Evolutionary conservation across 2,797 vertebrate genomes (phyloP).

Genomic region (Urophycis tenuis): DNA sequence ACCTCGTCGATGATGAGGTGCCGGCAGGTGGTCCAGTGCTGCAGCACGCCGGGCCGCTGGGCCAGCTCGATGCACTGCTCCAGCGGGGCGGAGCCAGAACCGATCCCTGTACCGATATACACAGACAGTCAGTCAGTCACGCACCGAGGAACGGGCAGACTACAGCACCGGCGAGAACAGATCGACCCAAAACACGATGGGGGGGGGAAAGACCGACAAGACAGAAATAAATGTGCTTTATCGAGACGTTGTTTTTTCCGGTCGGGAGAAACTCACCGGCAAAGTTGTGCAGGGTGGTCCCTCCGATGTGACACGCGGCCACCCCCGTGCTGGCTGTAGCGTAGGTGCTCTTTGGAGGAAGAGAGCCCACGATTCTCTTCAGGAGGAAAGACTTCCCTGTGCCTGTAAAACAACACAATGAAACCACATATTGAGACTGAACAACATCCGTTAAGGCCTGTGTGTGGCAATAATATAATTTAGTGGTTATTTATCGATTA

Average conservation of each 20-base stretch:
- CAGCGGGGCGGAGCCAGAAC: constrained; percentile 83
- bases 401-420: constrained; percentile 60
- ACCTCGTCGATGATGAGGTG: constrained; percentile 92
- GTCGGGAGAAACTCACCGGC: constrained; percentile 71
- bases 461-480: not conserved
- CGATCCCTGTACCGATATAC: constrained; percentile 82
- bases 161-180: not conserved
- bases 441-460: not conserved
- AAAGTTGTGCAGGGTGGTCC: constrained; percentile 88
- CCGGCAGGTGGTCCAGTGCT: constrained; percentile 86
- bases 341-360: constrained; percentile 88
- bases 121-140: not conserved
- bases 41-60: constrained; percentile 79
- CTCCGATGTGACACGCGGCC: constrained; percentile 91
- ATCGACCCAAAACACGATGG: not conserved
- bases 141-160: not conserved
- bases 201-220: too few species aligned
- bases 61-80: constrained; percentile 90
- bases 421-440: not conserved
- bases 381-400: constrained; percentile 94
- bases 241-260: too few species aligned
- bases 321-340: constrained; percentile 94
- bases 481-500: not conserved
- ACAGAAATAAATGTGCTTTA: too few species aligned
- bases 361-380: constrained; percentile 87